Evolutionary conservation across 2,797 vertebrate species (phyloP), one percentile per base, ranked within the genome.

Genomic region (Chloroceryle inda): DNA sequence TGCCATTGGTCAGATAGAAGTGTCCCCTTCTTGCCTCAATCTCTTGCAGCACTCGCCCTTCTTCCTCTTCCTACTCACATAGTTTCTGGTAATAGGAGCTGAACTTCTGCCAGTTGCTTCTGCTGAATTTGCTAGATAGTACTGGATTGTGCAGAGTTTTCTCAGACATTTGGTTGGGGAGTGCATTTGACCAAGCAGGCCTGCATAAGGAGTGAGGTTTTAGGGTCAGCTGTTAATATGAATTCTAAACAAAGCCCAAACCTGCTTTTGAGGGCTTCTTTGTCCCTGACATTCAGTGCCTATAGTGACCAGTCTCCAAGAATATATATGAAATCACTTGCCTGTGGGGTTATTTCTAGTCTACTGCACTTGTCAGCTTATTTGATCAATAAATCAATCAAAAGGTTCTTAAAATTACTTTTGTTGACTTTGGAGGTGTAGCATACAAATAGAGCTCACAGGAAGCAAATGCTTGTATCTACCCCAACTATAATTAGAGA

Each of bases 371-470:
- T 85, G 59, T 95, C 75, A 95, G 66, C 77, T 78, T 84, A 67
- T 33, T 88, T 91, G 58, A 89, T 95, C 92, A 89, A 81, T 96
- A 92, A 85, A 84, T 96, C 83, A 84, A 81, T 92, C 82, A 87
- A 91, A 72, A 94, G 61, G 78, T 89, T 96, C 69, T 87, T 95
- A 61, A 92, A 91, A 91, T 94, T 82, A 62, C 68, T 94, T 93
- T 81, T 71, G 78, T 78, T 88, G 91, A 78, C 80, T 94, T 84
- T 58, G 33, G n/a, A 87, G 24, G 66, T 80, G 10, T 68, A 87
- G 75, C 3, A 8, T 73, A 78, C 45, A 69, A 81, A 92, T 90
- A 35, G 50, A 92, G 22, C 56, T 76, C 49, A 37, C 42, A 44
- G 84, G 66, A 92, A 89, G 86, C 47, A 76, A 95, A 59, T 76